These are phyloP conservation scores for Hydroisotoma schaefferi DNA, from an alignment of 2,888 invertebrate genomes.

Conservation along the genomic window DNA sequence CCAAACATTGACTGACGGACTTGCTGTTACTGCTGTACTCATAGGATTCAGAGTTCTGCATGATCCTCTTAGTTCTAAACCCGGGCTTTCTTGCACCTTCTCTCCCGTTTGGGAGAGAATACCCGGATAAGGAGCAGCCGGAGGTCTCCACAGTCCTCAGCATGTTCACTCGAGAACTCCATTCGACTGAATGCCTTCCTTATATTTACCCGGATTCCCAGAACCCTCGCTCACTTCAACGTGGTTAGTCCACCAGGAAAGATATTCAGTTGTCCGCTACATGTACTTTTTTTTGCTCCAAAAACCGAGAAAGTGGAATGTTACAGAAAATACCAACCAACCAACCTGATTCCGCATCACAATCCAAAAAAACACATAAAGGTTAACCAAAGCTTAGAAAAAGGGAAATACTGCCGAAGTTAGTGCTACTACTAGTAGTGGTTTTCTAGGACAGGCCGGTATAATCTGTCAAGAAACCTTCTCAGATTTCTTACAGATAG, in stretches of 20 bases:
- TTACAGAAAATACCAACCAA: neutral
- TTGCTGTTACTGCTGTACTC: too few relatives aligned
- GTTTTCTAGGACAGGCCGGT: too few relatives aligned
- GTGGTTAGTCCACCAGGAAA: slow-evolving; percentile 6
- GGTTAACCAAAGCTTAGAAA: too few relatives aligned
- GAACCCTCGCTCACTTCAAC: slow-evolving; percentile 6
- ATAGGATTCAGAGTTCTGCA: too few relatives aligned
- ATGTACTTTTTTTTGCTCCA: neutral
- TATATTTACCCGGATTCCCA: slow-evolving; percentile 15
- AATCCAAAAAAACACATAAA: too few relatives aligned
- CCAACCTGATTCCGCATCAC: neutral
- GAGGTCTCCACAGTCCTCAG: neutral
- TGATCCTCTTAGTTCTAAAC: too few relatives aligned
- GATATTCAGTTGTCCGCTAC: neutral
- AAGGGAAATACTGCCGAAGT: too few relatives aligned
- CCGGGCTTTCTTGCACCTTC: neutral
- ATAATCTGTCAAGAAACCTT: neutral
- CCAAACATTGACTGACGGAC: too few relatives aligned
- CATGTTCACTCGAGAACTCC: too few relatives aligned
- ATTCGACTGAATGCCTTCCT: neutral
- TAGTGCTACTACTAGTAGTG: too few relatives aligned
- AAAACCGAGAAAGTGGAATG: neutral
- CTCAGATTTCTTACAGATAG: neutral
- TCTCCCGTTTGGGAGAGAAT: neutral
- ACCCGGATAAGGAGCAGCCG: neutral